Conservation (phyloP, 2,888 invertebrate genomes). For the Synergus japonicus region DNA sequence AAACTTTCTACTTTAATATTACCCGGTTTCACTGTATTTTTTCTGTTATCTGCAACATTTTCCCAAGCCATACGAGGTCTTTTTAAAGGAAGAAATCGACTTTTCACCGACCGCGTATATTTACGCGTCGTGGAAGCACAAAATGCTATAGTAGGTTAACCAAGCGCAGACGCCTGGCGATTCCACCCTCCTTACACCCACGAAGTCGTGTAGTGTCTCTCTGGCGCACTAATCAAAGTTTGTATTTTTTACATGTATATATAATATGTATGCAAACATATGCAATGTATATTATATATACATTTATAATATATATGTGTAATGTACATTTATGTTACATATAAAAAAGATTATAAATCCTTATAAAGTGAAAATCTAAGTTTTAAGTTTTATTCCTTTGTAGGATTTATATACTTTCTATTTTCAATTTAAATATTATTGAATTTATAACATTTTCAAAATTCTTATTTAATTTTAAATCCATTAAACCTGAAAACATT, state of each 20-base stretch:
- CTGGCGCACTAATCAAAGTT: neutral
- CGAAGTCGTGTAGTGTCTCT: neutral
- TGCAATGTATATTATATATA: too few species aligned
- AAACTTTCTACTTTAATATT: neutral
- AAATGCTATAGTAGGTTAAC: conserved; percentile 21
- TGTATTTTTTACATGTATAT: conserved; percentile 5
- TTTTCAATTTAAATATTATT: too few species aligned
- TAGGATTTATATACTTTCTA: too few species aligned
- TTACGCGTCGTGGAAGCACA: conserved; percentile 1
- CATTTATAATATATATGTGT: too few species aligned
- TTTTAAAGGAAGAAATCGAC: neutral
- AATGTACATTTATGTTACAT: too few species aligned
- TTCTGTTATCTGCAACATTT: neutral
- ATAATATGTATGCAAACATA: conserved; percentile 35
- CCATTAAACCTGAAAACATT: too few species aligned
- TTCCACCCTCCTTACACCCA: neutral
- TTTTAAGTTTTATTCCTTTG: too few species aligned
- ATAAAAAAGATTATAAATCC: too few species aligned
- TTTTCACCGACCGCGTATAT: neutral
- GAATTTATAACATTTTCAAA: too few species aligned
- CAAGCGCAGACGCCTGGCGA: conserved; percentile 32
- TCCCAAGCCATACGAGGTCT: neutral
- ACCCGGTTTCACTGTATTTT: neutral
- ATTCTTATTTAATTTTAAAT: too few species aligned
- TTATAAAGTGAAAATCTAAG: too few species aligned